These are phyloP conservation scores for Caerostris extrusa DNA, from an alignment of 1,140 invertebrate genomes.

Conservation along the genomic window DNA sequence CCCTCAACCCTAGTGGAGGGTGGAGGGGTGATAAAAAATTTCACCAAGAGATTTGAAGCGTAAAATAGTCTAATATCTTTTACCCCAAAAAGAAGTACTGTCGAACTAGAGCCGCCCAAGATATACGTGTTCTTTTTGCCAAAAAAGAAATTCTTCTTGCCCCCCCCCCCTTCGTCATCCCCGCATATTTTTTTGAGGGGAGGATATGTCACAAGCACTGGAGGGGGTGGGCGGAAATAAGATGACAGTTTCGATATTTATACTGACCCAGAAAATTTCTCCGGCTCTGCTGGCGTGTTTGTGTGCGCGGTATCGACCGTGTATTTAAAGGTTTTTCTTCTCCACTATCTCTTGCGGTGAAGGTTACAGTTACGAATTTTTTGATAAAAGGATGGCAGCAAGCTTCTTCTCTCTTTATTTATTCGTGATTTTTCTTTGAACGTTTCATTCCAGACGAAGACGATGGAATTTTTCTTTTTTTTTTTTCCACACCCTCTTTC, in stretches of 20 bases:
- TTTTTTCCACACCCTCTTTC: no score
- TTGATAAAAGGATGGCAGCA: background rate
- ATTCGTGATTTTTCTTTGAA: background rate
- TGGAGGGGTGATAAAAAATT: background rate
- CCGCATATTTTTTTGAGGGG: background rate
- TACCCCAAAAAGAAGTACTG: constrained; percentile 15
- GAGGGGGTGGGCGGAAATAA: background rate
- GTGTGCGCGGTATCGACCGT: constrained; percentile 3
- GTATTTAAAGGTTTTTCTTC: background rate
- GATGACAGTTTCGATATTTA: constrained; percentile 53
- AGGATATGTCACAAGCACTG: background rate
- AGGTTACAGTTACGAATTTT: constrained; percentile 5
- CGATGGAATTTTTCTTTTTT: background rate
- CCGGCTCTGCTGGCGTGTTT: background rate
- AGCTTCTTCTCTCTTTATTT: background rate
- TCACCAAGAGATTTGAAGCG: constrained; percentile 8
- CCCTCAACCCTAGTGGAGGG: background rate
- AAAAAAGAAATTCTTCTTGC: background rate
- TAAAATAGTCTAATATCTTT: constrained; percentile 57
- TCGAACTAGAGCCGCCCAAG: background rate
- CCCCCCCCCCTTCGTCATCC: background rate
- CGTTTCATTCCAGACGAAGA: background rate
- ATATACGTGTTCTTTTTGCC: constrained; percentile 11
- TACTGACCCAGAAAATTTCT: constrained; percentile 53
- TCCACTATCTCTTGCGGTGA: background rate